Conservation (phyloP, 2,888 invertebrate genomes). For the Leptopilina syphax region DNA sequence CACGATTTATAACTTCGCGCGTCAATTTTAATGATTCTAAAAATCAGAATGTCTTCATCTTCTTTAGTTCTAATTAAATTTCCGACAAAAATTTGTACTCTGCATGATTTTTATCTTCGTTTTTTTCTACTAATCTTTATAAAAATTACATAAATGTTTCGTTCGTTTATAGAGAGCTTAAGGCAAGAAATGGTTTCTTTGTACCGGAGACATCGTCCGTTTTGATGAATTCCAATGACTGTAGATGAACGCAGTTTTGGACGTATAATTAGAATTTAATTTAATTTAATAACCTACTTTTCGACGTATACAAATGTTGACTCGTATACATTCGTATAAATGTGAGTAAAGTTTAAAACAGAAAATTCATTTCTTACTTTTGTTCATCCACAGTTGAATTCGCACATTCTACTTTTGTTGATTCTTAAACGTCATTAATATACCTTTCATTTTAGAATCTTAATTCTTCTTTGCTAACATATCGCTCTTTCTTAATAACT, state of each 20-base stretch:
- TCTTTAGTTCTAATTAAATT: constrained; percentile 53
- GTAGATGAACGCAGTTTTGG: constrained; percentile 40
- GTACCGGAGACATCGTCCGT: constrained; percentile 67
- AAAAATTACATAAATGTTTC: constrained; percentile 54
- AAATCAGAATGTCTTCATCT: constrained; percentile 27
- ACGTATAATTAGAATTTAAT: constrained; percentile 26
- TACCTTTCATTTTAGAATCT: constrained; percentile 23
- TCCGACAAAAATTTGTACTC: constrained; percentile 73
- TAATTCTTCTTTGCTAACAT: constrained; percentile 35
- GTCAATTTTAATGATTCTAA: constrained; percentile 28
- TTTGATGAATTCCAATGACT: constrained; percentile 35
- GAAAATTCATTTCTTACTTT: not conserved
- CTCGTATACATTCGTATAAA: constrained; percentile 66
- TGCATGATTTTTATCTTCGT: constrained; percentile 60
- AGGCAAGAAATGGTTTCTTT: constrained; percentile 76
- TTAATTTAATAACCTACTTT: constrained; percentile 36
- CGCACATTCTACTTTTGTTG: constrained; percentile 7
- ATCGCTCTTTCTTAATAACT: constrained; percentile 43
- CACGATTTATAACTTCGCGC: constrained; percentile 31
- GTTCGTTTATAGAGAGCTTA: constrained; percentile 74
- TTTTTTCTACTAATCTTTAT: constrained; percentile 42
- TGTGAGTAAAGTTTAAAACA: constrained; percentile 22
- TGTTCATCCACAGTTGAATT: constrained; percentile 34
- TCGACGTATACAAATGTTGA: constrained; percentile 62
- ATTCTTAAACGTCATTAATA: constrained; percentile 29